phyloP scores from a whole-genome alignment of 2,888 invertebrate genomes.

The Phytoseiulus persimilis region DNA sequence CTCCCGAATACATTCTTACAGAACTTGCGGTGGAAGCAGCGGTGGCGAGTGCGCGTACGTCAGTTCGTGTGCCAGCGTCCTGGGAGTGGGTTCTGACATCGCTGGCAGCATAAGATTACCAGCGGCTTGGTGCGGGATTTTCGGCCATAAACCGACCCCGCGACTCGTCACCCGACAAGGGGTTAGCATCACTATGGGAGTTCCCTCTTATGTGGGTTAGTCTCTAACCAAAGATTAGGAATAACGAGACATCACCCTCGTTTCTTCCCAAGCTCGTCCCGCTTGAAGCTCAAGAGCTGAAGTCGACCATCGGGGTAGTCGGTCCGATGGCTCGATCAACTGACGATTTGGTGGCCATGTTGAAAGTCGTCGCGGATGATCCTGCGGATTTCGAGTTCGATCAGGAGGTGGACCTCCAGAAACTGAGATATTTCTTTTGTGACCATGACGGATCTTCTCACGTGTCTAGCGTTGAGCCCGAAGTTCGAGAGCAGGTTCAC shows the following conservation, averaged over 20 bases:
- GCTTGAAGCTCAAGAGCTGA: not conserved
- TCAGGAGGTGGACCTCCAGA: not conserved
- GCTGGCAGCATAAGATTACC: not conserved
- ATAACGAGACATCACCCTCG: not conserved
- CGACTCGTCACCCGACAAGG: not conserved
- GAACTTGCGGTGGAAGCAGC: slow-evolving; percentile 9
- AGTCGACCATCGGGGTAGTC: not conserved
- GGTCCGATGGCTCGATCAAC: slow-evolving; percentile 24
- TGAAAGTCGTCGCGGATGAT: slow-evolving; percentile 17
- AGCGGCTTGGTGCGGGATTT: slow-evolving; percentile 21
- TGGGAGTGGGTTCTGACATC: slow-evolving; percentile 6
- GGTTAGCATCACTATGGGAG: not conserved
- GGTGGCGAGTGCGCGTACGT: not conserved
- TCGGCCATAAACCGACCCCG: slow-evolving; percentile 29
- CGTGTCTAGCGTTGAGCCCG: not conserved
- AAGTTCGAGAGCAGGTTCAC: slow-evolving; percentile 7
- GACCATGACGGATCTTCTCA: slow-evolving; percentile 10
- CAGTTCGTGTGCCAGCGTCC: slow-evolving; percentile 12
- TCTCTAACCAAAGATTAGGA: no score
- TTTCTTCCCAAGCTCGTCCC: not conserved
- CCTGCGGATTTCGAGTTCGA: slow-evolving; percentile 6
- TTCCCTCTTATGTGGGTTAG: not conserved
- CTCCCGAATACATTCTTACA: not conserved
- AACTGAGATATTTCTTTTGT: not conserved
- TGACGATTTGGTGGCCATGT: not conserved